Evolutionary conservation across 2,888 invertebrate species (phyloP).

Genomic region (Dorcus hopei): DNA sequence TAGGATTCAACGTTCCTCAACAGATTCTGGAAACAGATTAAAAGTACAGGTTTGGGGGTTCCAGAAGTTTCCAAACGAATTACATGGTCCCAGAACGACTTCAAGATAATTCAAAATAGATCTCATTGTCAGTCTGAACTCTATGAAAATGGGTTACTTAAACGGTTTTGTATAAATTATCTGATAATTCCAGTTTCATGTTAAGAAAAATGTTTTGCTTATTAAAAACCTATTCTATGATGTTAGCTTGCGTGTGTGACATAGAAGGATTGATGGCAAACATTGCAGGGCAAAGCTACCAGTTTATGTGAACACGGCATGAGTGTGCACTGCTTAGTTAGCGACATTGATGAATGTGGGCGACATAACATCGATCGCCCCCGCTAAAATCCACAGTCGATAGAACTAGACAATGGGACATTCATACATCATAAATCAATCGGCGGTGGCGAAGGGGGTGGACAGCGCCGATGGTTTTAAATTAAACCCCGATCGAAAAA

Average conservation of each 20-base stretch:
- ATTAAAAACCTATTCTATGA: background rate
- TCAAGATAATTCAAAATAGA: too few relatives aligned
- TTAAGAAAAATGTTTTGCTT: background rate
- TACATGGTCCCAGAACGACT: too few relatives aligned
- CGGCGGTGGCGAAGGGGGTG: background rate
- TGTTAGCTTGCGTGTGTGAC: background rate
- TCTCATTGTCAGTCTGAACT: too few relatives aligned
- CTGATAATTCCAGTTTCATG: too few relatives aligned
- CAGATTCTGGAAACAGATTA: too few relatives aligned
- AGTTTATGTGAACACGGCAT: conserved; percentile 1
- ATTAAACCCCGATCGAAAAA: background rate
- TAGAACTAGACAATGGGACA: conserved; percentile 24
- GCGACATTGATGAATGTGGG: conserved; percentile 24
- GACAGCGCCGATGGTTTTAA: background rate
- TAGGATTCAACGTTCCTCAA: too few relatives aligned
- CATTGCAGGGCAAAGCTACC: background rate
- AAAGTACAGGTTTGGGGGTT: too few relatives aligned
- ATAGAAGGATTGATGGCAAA: background rate
- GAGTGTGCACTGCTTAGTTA: background rate
- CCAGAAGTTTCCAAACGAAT: too few relatives aligned
- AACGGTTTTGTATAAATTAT: too few relatives aligned
- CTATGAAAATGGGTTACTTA: too few relatives aligned
- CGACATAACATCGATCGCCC: conserved; percentile 21
- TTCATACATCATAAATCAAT: conserved; percentile 29
- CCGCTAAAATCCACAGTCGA: conserved; percentile 17